Base-by-base conservation (phyloP, 2,113 vertebrate genomes). In the Gambusia affinis region DNA sequence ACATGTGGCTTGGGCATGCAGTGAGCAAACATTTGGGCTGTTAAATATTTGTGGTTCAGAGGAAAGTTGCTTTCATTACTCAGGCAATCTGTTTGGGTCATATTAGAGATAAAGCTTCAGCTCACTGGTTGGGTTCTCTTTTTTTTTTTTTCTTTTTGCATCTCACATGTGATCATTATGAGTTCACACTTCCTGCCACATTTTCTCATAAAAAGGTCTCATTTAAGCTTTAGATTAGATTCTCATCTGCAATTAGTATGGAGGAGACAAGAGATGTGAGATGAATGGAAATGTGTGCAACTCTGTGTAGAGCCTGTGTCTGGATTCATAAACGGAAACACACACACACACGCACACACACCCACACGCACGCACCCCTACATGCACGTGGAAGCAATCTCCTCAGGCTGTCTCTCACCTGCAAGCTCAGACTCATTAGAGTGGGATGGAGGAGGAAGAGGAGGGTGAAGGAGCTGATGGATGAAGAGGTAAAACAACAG, bases 181-280 rank as follows among this genome's bases (percentile, higher is more conserved):
- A 73, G 70, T 27, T 28, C 44, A 62, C 64, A 62, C 70, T 75
- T 57, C 22, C 19, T 4, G 29, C 51, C 42, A 67, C 29, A 57
- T n/a, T 57, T 57, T 57, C 24, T 57, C 19, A 57, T 57, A 57
- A 35, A 64, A 70, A 42, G 51, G 61, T 63, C 44, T 72, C 33
- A 27, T 54, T 81, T n/a, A 72, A 44, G 78, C 73, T 27, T 71
- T 47, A 47, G 60, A 72, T 86, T 29, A 85, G 87, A 91, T 89
- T 80, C 76, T 62, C 76, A 82, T 92, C 85, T 87, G 71, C 85
- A 91, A 92, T 91, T 89, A 87, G 69, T 39, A 24, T 15, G 29
- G n/a, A 82, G 70, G 70, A 85, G 65, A 80, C 37, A 3, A 85
- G 69, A 72, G 83, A 91, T 70, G 70, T 73, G 82, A 19, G 81